Conservation (phyloP, 2,797 vertebrate genomes). For the Eupleurogrammus muticus region DNA sequence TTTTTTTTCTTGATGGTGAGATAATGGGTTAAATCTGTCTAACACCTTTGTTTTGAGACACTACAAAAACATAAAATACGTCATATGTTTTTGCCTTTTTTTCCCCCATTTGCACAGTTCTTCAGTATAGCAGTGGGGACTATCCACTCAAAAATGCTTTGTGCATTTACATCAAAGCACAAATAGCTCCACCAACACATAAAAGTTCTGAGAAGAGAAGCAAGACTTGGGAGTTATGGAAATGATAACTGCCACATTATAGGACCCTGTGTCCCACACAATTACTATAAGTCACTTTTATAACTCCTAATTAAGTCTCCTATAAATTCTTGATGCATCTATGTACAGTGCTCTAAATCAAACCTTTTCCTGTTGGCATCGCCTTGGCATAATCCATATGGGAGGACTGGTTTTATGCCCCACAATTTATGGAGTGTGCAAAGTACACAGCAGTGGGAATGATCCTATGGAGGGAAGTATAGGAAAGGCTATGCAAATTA, state of each 20-base stretch:
- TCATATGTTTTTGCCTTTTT: constrained; percentile 28
- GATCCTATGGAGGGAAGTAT: constrained; percentile 46
- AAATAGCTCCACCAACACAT: constrained; percentile 47
- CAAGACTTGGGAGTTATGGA: constrained; percentile 73
- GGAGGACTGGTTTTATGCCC: constrained; percentile 56
- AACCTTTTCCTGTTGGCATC: constrained; percentile 54
- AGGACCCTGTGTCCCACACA: constrained; percentile 68
- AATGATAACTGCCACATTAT: constrained; percentile 77
- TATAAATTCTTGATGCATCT: constrained; percentile 79
- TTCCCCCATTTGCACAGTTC: constrained; percentile 39
- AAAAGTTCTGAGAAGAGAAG: constrained; percentile 58
- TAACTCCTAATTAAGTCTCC: constrained; percentile 78
- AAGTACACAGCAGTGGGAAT: constrained; percentile 50
- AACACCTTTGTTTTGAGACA: constrained; percentile 24
- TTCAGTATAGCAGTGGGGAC: constrained; percentile 30
- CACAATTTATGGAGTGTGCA: constrained; percentile 69
- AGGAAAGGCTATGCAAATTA: constrained; percentile 65
- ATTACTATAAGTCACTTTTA: constrained; percentile 83
- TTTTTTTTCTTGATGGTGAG: constrained; percentile 7
- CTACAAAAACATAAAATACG: constrained; percentile 26
- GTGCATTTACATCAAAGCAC: constrained; percentile 61
- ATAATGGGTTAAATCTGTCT: constrained; percentile 40
- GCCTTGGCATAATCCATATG: constrained; percentile 44
- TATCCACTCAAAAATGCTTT: constrained; percentile 48
- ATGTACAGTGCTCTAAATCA: constrained; percentile 76